Evolutionary conservation across 2,113 vertebrate species (phyloP), one percentile per base, ranked within the genome.

Genomic region (Vanacampus margaritifer): DNA sequence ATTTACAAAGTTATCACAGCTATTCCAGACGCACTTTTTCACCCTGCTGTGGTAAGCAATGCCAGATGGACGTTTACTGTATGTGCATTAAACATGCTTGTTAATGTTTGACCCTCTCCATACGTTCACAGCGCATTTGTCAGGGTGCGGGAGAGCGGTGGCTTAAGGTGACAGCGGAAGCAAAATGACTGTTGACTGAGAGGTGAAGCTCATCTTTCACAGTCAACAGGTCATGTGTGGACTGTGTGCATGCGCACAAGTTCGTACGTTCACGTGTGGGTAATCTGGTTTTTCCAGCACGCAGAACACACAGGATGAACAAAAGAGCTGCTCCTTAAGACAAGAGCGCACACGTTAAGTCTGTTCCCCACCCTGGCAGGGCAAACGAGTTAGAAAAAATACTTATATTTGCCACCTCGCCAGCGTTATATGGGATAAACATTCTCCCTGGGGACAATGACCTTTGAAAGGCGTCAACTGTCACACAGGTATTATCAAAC

Each of bases 221-320:
- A 26, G 36, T 41, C 35, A 14, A 68, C 57, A 23, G 50, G 24
- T 65, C 75, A 69, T 5, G 50, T 14, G 4, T 32, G 61, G 35
- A 64, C 46, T 16, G n/a, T n/a, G n/a, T n/a, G n/a, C n/a, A n/a
- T n/a, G n/a, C n/a, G n/a, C n/a, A n/a, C n/a, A n/a, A n/a, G n/a
- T n/a, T n/a, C n/a, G n/a, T 36, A 5, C 19, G 1, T 36, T 35
- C 7, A 39, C 14, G 65, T 50, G 72, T 73, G 32, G 78, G 37
- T 37, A 32, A 81, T 86, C 88, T 60, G 77, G 81, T 88, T 87
- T 81, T 79, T 78, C 80, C 36, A 67, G 78, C 50, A 56, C 26
- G 68, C 16, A 36, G 70, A 70, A 46, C 28, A 65, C 69, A 62
- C 57, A 43, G 36, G 16, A 45, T 57, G 2, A 70, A 75, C 37